A percentile compares a stretch with the other conserved stretches of the same genome.
Conservation (phyloP, 2,888 invertebrate species). For the Troides aeacus region DNA sequence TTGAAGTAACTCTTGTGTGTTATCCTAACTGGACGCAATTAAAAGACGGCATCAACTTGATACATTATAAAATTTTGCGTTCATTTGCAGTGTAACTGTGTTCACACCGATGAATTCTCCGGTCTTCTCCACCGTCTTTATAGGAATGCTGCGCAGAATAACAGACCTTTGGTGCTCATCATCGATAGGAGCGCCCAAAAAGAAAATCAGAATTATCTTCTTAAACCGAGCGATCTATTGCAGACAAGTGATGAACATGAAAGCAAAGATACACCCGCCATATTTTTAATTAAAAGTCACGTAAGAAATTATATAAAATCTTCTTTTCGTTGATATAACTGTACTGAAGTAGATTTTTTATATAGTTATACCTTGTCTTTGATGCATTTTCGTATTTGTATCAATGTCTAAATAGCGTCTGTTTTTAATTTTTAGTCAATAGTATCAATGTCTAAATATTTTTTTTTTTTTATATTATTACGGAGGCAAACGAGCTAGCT, state of each 20-base stretch:
- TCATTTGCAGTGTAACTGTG: constrained; percentile 9
- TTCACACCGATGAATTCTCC: constrained; percentile 4
- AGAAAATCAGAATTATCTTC: constrained; percentile 7
- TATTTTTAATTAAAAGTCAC: constrained; percentile 14
- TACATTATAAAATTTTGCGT: background rate
- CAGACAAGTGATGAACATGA: constrained; percentile 19
- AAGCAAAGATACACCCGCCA: background rate
- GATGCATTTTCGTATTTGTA: no score
- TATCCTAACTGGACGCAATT: background rate
- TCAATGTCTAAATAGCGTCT: no score
- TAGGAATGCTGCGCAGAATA: constrained; percentile 10
- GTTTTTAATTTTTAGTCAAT: no score
- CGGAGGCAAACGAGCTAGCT: no score
- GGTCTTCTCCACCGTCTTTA: constrained; percentile 21
- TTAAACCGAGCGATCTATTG: constrained; percentile 13
- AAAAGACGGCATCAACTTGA: background rate
- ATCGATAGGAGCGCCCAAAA: constrained; percentile 11
- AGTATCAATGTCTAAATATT: no score
- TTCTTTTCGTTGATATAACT: no score
- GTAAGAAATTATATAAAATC: background rate
- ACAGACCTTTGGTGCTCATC: constrained; percentile 20
- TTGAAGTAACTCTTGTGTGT: background rate
- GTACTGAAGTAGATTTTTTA: no score
- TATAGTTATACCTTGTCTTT: no score
- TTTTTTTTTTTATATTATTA: no score